These are phyloP conservation scores for Vireo altiloquus DNA, from an alignment of 2,113 vertebrate species.

Conservation along the genomic window DNA sequence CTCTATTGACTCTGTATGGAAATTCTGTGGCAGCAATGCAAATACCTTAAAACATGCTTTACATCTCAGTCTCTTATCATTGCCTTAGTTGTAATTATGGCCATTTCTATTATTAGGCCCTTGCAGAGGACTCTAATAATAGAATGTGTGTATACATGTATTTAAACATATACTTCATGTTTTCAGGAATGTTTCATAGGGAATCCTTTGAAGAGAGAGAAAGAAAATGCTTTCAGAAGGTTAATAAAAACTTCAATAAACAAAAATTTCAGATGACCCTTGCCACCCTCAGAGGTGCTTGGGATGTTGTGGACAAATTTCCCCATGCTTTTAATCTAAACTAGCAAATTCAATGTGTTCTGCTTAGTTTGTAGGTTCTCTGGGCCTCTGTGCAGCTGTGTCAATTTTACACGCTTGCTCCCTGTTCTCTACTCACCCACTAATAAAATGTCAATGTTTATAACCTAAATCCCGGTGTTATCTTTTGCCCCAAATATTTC, in stretches of 20 bases:
- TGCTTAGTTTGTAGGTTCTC: neutral
- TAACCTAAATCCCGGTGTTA: neutral
- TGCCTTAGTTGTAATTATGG: neutral
- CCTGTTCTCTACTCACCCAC: neutral
- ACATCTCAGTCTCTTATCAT: neutral
- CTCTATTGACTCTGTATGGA: neutral
- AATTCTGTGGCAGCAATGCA: neutral
- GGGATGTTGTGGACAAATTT: neutral
- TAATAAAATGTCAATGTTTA: neutral
- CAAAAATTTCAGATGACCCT: neutral
- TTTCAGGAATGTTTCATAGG: neutral
- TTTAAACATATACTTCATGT: neutral
- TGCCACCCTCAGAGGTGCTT: neutral
- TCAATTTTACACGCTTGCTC: neutral
- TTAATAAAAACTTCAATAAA: neutral
- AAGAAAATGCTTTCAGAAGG: neutral
- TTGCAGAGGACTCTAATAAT: neutral
- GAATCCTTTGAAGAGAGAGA: neutral
- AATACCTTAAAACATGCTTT: neutral
- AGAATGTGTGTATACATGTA: neutral
- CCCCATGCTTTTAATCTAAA: neutral
- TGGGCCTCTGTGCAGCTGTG: neutral
- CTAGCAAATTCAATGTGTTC: neutral
- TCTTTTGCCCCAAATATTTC: neutral
- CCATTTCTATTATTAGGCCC: neutral